Evolutionary conservation across 2,888 invertebrate species (phyloP), one percentile per base, ranked within the genome.

Genomic region (Sphinx pinastri): DNA sequence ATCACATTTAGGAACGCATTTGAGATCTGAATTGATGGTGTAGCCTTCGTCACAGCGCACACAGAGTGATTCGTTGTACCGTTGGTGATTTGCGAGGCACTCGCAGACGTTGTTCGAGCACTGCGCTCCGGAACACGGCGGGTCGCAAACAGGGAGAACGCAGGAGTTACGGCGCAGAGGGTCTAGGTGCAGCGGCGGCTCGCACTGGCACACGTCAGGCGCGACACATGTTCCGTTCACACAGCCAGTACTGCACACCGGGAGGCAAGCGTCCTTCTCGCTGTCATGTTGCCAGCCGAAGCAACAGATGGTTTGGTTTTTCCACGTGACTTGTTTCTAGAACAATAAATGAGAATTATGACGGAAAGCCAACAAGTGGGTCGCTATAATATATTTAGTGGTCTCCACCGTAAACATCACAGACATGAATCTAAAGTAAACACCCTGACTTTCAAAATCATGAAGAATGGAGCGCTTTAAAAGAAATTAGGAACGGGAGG

Each of bases 221-320:
- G 84, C 84, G 4, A 86, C 76, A 76, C 94, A 94, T 7, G 83
- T 85, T 2, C 95, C 95, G 60, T 87, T 84, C 3, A 72, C 76
- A 77, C 95, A 95, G 0, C 91, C 92, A 0, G 90, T 91, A 71
- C 89, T 89, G 79, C 95, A 95, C 0, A 88, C 83, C 0, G 95
- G 94, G 0, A 83, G 78, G 75, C 95, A 95, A 8, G 72, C 70
- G 66, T 93, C 90, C 0, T 74, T 73, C 1, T 83, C 80, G 58
- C 82, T 81, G n/a, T 80, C 71, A 73, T 93, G 91, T 54, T 84
- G 81, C 87, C 86, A 94, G 19, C 94, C 94, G n/a, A 83, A 84
- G 72, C 94, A 93, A 80, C 94, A 94, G 2, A 92, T 81, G 1
- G 83, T 82, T 47, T 82, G 85, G 57, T 85, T 87, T 59, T 75